Base-by-base conservation (phyloP, 1,140 invertebrate species). In the Zaprionus gabonicus region DNA sequence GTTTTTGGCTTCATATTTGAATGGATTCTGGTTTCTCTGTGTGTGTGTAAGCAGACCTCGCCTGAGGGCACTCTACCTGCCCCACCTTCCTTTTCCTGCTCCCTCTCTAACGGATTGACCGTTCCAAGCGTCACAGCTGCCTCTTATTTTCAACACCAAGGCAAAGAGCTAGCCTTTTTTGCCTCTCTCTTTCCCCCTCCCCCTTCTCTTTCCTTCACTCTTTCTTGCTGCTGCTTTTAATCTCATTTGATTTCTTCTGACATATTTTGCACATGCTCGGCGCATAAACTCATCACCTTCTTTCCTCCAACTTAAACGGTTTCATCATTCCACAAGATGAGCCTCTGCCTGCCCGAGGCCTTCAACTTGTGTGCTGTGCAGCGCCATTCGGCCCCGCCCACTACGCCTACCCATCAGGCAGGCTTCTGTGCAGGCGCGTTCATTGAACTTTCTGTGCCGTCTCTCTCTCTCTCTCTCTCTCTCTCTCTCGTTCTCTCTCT, bases 161-260 rank as follows among this genome's bases (percentile, higher is more conserved):
- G 36, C 65, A 36, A 28, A n/a, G n/a, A 7, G 20, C 13, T 71
- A 58, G 34, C 62, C 73, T 15, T 63, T 71, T 70, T 62, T 34
- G 9, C 2, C 2, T 17, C 41, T 7, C n/a, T 9, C 31, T 31
- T 0, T 3, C 27, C 27, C 27, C 7, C 28, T 9, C 0, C 6
- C 28, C 1, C 31, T 2, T 20, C 9, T 0, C 31, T 46, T 17
- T 49, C 25, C 1, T 15, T n/a, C 51, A 13, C 0, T 25, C 13
- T 31, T 17, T 31, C 41, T 25, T 6, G 12, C 49, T 64, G 25
- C 49, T 20, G 20, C 15, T 13, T 51, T 84, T 88, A 84, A 88
- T 88, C 87, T 83, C 81, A 83, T 88, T 88, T 88, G 84, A 88
- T 88, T 84, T 74, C 78, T 76, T 88, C 71, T 79, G 84, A 88